phyloP scores from a whole-genome alignment of 2,797 vertebrate genomes.

The Micropoecilia bifurca region DNA sequence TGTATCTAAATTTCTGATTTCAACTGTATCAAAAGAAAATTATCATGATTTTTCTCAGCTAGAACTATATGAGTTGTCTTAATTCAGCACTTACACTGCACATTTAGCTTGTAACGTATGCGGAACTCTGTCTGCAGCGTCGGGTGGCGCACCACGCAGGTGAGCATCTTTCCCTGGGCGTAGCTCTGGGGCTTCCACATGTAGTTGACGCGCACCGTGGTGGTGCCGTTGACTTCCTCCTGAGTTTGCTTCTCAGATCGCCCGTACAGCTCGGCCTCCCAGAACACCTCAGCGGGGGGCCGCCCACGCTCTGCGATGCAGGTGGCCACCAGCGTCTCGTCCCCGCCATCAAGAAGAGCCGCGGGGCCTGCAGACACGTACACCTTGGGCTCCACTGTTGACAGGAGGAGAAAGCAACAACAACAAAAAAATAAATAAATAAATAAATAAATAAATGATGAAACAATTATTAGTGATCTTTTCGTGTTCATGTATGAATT shows the following conservation, averaged over 20 bases:
- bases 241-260: conserved; percentile 81
- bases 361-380: conserved; percentile 87
- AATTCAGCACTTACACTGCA: conserved; percentile 89
- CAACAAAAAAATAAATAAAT: conserved; percentile 14
- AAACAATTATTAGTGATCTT: conserved; percentile 69
- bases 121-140: conserved; percentile 89
- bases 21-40: not conserved
- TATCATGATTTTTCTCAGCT: not conserved
- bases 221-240: conserved; percentile 87
- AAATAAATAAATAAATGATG: conserved; percentile 56
- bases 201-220: conserved; percentile 86
- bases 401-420: conserved; percentile 5
- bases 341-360: conserved; percentile 88
- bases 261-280: conserved; percentile 90
- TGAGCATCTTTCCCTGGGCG: conserved; percentile 88
- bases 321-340: conserved; percentile 89
- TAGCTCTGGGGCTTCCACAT: conserved; percentile 87
- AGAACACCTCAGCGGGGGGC: conserved; percentile 89
- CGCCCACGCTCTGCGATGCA: conserved; percentile 94
- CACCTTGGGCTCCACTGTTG: conserved; percentile 92
- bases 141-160: conserved; percentile 92
- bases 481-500: conserved; percentile 67
- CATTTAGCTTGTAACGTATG: conserved; percentile 86
- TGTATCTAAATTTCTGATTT: no score
- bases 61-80: not conserved